Conservation (phyloP, 2,888 invertebrate species). For the Melikaiella ostensackeni region DNA sequence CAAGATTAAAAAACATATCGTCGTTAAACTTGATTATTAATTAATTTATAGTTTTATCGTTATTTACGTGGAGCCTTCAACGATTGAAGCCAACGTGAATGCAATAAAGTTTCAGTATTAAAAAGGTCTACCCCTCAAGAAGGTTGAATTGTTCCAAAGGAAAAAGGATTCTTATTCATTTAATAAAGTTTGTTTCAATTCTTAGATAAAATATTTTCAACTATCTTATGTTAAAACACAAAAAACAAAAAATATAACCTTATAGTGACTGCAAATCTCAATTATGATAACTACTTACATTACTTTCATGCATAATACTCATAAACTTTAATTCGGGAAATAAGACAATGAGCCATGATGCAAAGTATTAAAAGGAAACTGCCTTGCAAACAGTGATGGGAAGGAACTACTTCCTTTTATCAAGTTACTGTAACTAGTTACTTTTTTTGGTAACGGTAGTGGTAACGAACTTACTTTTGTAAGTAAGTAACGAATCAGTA, state of each 20-base stretch:
- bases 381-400: no score
- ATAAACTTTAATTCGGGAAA: no score
- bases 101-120: background rate
- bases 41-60: constrained; percentile 37
- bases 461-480: no score
- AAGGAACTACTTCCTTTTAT: no score
- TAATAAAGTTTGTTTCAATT: background rate
- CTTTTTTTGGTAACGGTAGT: no score
- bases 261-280: background rate
- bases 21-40: constrained; percentile 28
- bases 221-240: background rate
- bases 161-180: background rate
- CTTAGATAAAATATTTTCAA: background rate
- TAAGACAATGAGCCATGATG: background rate
- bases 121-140: background rate
- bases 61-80: background rate
- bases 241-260: background rate
- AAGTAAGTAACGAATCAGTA: no score
- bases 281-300: background rate
- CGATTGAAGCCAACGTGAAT: constrained; percentile 6
- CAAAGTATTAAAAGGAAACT: constrained; percentile 18
- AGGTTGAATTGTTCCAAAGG: background rate
- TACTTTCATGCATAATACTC: constrained; percentile 6
- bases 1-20: constrained; percentile 26
- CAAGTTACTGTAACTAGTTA: no score